Evolutionary conservation across 1,140 invertebrate species (phyloP).

Genomic region (Cyclargus thomasi): DNA sequence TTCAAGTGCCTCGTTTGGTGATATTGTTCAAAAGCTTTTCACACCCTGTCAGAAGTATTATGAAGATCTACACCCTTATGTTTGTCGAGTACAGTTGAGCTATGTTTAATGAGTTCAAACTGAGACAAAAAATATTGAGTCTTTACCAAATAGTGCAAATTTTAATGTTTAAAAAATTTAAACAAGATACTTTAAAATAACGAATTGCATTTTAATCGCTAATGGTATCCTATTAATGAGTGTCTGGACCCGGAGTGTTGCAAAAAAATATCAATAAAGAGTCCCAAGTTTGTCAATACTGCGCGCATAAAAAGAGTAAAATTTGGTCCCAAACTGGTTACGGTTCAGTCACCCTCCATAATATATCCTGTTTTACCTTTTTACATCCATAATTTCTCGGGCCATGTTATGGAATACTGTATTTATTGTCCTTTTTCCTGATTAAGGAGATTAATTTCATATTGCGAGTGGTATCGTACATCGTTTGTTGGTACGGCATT

Average conservation of each 20-base stretch:
- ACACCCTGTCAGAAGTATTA: too few relatives aligned
- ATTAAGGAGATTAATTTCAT: constrained; percentile 32
- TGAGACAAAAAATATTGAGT: too few relatives aligned
- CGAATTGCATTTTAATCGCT: not conserved
- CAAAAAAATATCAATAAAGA: constrained; percentile 2
- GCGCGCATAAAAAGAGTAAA: not conserved
- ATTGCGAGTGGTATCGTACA: constrained; percentile 30
- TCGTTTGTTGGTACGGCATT: constrained; percentile 29
- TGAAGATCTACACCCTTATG: too few relatives aligned
- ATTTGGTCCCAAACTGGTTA: constrained; percentile 3
- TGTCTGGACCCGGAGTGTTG: not conserved
- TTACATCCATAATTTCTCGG: constrained; percentile 4
- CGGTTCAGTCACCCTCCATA: constrained; percentile 5
- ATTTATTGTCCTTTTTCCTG: constrained; percentile 26
- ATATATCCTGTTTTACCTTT: constrained; percentile 7
- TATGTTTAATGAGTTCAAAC: too few relatives aligned
- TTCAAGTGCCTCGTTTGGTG: too few relatives aligned
- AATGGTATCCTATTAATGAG: not conserved
- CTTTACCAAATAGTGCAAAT: too few relatives aligned
- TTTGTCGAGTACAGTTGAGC: too few relatives aligned
- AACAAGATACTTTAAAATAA: constrained; percentile 4
- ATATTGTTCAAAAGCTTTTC: too few relatives aligned
- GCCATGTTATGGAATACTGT: constrained; percentile 16
- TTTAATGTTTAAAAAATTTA: too few relatives aligned
- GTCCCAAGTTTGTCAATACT: constrained; percentile 6